These are phyloP conservation scores for Cyclura pinguis DNA, from an alignment of 2,797 vertebrate genomes.

Conservation along the genomic window DNA sequence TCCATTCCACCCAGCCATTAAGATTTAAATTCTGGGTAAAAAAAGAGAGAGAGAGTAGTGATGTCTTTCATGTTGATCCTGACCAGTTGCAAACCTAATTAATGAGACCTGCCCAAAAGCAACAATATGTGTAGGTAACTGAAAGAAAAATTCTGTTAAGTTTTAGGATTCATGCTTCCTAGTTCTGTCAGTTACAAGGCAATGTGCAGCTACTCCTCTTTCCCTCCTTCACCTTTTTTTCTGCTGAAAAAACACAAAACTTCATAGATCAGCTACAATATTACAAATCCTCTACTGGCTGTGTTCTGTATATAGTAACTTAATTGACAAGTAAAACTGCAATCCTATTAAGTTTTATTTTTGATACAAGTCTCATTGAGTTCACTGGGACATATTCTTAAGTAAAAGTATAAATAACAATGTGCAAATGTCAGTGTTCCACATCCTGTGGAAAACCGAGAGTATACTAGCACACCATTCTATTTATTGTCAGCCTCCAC, in stretches of 20 bases:
- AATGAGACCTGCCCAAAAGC: not conserved
- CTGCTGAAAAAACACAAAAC: no score
- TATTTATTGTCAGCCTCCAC: not conserved
- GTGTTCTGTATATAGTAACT: not conserved
- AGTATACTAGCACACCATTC: not conserved
- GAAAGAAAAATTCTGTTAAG: not conserved
- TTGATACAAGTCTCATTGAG: not conserved
- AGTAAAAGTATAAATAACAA: not conserved
- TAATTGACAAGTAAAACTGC: not conserved
- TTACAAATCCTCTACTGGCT: not conserved
- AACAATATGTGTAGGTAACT: not conserved
- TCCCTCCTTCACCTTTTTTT: no score
- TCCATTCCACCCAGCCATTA: not conserved
- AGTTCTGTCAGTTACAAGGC: not conserved
- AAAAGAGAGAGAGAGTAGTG: no score
- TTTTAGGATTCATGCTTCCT: not conserved
- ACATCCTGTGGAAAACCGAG: not conserved
- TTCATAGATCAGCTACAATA: not conserved
- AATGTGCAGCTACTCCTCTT: not conserved
- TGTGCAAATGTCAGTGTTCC: not conserved
- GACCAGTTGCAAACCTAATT: no score
- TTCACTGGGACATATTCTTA: not conserved
- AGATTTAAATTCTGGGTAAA: not conserved
- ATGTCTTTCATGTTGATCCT: not conserved
- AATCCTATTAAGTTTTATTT: not conserved